Evolutionary conservation across 2,797 vertebrate species (phyloP).

Genomic region (Erithacus rubecula): DNA sequence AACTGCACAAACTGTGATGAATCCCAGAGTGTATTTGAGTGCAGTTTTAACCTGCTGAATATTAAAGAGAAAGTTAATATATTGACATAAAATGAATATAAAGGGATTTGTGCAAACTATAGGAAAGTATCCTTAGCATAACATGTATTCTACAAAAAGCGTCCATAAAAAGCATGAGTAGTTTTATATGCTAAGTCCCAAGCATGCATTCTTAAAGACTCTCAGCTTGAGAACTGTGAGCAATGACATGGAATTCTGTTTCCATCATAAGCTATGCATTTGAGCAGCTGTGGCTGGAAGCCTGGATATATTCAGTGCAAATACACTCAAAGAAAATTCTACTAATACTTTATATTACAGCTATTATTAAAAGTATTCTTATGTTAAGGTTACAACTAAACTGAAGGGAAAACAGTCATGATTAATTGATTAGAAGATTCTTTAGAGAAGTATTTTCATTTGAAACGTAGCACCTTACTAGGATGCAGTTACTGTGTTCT

Average conservation of each 20-base stretch:
- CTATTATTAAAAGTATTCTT: background rate
- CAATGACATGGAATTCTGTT: background rate
- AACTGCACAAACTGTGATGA: conserved; percentile 85
- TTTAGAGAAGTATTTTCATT: background rate
- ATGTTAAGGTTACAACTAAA: background rate
- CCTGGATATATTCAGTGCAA: background rate
- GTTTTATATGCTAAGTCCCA: background rate
- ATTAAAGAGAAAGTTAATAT: conserved; percentile 50
- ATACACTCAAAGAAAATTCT: background rate
- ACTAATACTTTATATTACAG: background rate
- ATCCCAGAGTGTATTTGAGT: conserved; percentile 92
- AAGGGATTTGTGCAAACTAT: background rate
- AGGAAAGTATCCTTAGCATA: background rate
- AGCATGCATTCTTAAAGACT: background rate
- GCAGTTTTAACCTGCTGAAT: conserved; percentile 94
- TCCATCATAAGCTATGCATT: background rate
- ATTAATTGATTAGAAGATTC: background rate
- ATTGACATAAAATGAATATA: background rate
- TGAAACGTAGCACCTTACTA: background rate
- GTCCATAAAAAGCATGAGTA: background rate
- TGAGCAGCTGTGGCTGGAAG: background rate
- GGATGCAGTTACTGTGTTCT: background rate
- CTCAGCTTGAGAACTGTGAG: background rate
- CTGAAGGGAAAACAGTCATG: background rate
- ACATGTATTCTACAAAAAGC: background rate